phyloP scores from a whole-genome alignment of 2,113 vertebrate genomes.

The Xiphias gladius region DNA sequence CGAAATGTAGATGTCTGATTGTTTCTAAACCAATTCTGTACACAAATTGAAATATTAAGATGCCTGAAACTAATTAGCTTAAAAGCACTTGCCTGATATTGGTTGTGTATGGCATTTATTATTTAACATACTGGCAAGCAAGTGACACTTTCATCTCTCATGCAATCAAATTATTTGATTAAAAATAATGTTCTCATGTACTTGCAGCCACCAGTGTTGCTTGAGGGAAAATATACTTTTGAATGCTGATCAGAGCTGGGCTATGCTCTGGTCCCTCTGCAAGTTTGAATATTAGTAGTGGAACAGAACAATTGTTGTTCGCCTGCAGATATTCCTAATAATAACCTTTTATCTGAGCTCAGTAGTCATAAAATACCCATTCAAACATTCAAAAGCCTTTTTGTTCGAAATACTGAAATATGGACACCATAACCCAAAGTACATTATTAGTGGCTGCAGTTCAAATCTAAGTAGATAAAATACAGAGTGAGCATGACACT shows the following conservation, averaged over 20 bases:
- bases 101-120: neutral
- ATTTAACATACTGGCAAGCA: conserved; percentile 17
- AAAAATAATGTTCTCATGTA: conserved; percentile 1
- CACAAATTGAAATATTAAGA: conserved; percentile 3
- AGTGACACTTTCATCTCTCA: conserved; percentile 4
- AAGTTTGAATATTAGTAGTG: conserved; percentile 16
- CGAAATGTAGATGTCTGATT: neutral
- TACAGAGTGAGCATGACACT: neutral
- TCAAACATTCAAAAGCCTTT: neutral
- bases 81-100: conserved; percentile 23
- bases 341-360: neutral
- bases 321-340: neutral
- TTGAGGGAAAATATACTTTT: neutral
- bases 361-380: neutral
- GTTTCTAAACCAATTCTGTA: neutral
- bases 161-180: conserved; percentile 26
- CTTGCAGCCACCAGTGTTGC: conserved; percentile 6
- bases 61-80: conserved; percentile 35
- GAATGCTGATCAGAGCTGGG: neutral
- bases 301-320: neutral
- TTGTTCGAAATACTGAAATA: neutral
- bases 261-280: neutral
- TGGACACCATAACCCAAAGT: neutral
- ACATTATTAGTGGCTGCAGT: neutral
- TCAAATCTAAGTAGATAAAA: neutral